These are phyloP conservation scores for Synergus japonicus DNA, from an alignment of 2,888 invertebrate species.

Conservation along the genomic window DNA sequence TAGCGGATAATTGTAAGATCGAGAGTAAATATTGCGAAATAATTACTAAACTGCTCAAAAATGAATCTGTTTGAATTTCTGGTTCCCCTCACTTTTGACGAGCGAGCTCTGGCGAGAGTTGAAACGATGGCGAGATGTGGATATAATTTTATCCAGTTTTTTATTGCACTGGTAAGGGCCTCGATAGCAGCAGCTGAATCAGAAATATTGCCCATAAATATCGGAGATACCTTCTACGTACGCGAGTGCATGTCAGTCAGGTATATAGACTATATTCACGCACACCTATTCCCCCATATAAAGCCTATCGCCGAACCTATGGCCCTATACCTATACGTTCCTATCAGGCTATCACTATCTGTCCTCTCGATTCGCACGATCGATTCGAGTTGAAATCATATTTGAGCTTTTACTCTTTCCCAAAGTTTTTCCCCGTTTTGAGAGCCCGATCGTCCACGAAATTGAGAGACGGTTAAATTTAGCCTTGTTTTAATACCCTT, in stretches of 20 bases:
- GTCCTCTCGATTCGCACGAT: conserved; percentile 25
- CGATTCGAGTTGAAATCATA: conserved; percentile 40
- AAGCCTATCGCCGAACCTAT: conserved; percentile 4
- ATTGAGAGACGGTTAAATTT: conserved; percentile 23
- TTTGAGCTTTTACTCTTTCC: conserved; percentile 37
- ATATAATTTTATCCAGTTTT: conserved; percentile 76
- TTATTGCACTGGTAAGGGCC: conserved; percentile 76
- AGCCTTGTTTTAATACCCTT: conserved; percentile 26
- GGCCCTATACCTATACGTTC: conserved; percentile 8
- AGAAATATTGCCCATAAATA: conserved; percentile 78
- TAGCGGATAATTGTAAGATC: not conserved
- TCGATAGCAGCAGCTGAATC: conserved; percentile 77
- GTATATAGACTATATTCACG: conserved; percentile 47
- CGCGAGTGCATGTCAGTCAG: conserved; percentile 19
- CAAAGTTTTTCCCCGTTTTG: conserved; percentile 18
- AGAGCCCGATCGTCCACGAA: conserved; percentile 14
- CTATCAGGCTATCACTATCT: conserved; percentile 36
- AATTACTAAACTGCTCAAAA: conserved; percentile 48
- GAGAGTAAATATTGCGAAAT: conserved; percentile 27
- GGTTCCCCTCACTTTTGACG: conserved; percentile 71
- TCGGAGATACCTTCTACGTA: conserved; percentile 70
- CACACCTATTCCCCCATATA: conserved; percentile 32
- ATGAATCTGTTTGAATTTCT: conserved; percentile 46
- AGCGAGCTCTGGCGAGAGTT: conserved; percentile 66
- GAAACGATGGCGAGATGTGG: conserved; percentile 73